A percentile compares a stretch with the other conserved stretches of the same genome.
phyloP scores from a whole-genome alignment of 2,888 invertebrate genomes.

The Ormyrus rosae region DNA sequence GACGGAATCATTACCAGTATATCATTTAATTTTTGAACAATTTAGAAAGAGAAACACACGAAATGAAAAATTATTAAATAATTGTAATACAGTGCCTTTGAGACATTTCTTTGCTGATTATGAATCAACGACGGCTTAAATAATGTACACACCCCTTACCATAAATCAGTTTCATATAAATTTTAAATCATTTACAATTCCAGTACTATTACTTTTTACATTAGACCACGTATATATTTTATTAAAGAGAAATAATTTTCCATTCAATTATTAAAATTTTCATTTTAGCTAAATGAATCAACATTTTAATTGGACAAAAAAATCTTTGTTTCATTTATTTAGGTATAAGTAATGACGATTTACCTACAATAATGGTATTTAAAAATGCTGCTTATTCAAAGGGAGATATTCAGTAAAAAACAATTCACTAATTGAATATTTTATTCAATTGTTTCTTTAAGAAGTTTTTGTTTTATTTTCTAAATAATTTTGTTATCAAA shows the following conservation, averaged over 20 bases:
- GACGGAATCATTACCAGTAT: slow-evolving; percentile 14
- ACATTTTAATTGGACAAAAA: slow-evolving; percentile 9
- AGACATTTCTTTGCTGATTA: slow-evolving; percentile 24
- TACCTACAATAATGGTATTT: slow-evolving; percentile 18
- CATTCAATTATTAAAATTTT: slow-evolving; percentile 12
- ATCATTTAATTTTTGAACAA: slow-evolving; percentile 8
- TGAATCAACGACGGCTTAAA: slow-evolving; percentile 26
- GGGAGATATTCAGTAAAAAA: neutral
- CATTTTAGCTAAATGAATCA: slow-evolving; percentile 24
- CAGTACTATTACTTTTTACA: slow-evolving; percentile 29
- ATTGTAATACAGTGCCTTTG: slow-evolving; percentile 21
- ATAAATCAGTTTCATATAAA: slow-evolving; percentile 31
- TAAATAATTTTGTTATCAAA: slow-evolving; percentile 1
- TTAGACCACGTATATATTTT: slow-evolving; percentile 11
- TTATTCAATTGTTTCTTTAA: neutral
- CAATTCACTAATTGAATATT: too few species aligned
- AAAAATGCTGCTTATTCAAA: slow-evolving; percentile 13
- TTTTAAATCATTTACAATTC: slow-evolving; percentile 37
- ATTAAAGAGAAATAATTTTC: slow-evolving; percentile 18
- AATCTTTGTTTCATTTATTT: slow-evolving; percentile 4
- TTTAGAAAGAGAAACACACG: slow-evolving; percentile 26
- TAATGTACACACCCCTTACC: slow-evolving; percentile 8
- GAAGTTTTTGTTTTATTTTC: slow-evolving; percentile 12
- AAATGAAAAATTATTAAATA: slow-evolving; percentile 47
- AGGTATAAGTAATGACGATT: slow-evolving; percentile 21